Evolutionary conservation across 1,140 invertebrate species (phyloP), one percentile per base, ranked within the genome.

Genomic region (Ctenoplectra terminalis): DNA sequence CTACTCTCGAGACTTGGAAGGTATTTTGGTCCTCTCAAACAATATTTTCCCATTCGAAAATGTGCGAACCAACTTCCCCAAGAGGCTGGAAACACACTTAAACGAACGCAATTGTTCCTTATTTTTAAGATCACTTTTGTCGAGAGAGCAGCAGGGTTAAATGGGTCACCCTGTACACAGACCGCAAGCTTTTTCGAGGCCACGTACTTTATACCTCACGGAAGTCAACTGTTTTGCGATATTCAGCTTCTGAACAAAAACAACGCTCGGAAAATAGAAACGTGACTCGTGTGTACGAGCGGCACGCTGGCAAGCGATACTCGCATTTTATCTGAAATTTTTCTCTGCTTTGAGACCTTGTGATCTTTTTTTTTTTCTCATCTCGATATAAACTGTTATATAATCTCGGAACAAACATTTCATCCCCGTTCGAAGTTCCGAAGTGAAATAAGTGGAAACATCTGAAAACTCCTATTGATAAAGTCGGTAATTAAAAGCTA

Each of bases 201-300:
- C 37, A 17, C n/a, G 34, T 40, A 64, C 23, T 64, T 64, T 64
- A 64, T 26, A 40, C 15, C 37, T 26, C n/a, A 0, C 61, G 61
- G 37, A 64, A 64, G 37, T 64, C 37, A 17, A 64, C 61, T 43
- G 61, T 64, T 64, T 64, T 64, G 61, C 61, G 61, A 64, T 64
- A 43, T 40, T 64, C 61, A 43, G n/a, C n/a, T n/a, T 40, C 5
- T 43, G 61, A 40, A 26, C 37, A 64, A 64, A 64, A 64, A 64
- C 61, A 64, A 40, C 37, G 61, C 61, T 17, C 11, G 37, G 61
- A 26, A 64, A 64, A 40, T 40, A 64, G 61, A 64, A 64, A 64
- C 61, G 61, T 64, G 61, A 64, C 61, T 64, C 61, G 37, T 64
- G 61, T 64, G 61, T 64, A 26, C 9, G 61, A 64, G 17, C 56